Conservation (phyloP, 2,888 invertebrate species). For the Ormyrus labotus region DNA sequence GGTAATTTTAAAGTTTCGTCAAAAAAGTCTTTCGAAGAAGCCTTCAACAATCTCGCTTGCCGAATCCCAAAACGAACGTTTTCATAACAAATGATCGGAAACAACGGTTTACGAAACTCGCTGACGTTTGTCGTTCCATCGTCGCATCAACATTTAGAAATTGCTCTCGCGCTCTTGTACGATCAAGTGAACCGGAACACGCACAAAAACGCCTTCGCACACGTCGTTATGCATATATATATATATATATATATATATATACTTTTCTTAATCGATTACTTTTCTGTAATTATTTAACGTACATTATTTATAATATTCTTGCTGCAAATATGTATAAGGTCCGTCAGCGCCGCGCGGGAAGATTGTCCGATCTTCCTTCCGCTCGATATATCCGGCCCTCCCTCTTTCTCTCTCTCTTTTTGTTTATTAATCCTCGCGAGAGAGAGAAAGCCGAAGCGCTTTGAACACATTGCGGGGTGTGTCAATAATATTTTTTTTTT, state of each 20-base stretch:
- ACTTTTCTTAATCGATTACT: constrained; percentile 23
- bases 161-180: not conserved
- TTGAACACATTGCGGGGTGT: constrained; percentile 57
- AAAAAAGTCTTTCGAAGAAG: too few relatives aligned
- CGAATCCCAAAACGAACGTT: too few relatives aligned
- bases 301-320: constrained; percentile 33
- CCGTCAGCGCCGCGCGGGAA: constrained; percentile 22
- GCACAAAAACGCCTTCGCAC: not conserved
- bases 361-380: constrained; percentile 30
- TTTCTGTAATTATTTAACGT: constrained; percentile 5
- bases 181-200: constrained; percentile 21
- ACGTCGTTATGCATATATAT: constrained; percentile 6
- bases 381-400: constrained; percentile 20
- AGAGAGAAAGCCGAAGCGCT: constrained; percentile 30
- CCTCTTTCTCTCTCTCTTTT: constrained; percentile 8
- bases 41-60: too few relatives aligned
- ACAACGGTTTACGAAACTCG: too few relatives aligned
- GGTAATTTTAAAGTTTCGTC: too few relatives aligned
- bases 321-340: constrained; percentile 38
- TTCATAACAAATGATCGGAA: not conserved
- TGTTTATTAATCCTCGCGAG: not conserved
- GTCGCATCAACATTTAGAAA: not conserved
- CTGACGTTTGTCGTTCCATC: not conserved
- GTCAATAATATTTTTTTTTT: constrained; percentile 30
- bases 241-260: constrained; percentile 5